A percentile compares a stretch with the other conserved stretches of the same genome.
Evolutionary conservation across 2,888 invertebrate species (phyloP).

Genomic region (Allygus modestus): DNA sequence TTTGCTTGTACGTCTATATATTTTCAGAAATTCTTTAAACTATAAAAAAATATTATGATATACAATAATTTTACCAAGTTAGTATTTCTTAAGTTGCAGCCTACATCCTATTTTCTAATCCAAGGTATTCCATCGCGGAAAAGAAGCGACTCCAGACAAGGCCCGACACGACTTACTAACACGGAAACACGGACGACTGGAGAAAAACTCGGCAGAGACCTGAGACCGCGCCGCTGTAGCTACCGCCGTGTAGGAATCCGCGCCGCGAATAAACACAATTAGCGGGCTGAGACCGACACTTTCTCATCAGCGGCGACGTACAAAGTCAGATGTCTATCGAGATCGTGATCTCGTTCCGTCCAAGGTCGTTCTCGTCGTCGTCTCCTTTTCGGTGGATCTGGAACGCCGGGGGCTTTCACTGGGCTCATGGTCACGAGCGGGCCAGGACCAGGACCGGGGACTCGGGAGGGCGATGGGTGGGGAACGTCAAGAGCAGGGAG

Average conservation of each 20-base stretch:
- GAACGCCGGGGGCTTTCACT: constrained; percentile 6
- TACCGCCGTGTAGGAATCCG: not conserved
- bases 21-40: no score
- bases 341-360: constrained; percentile 15
- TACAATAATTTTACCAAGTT: no score
- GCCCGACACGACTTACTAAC: constrained; percentile 5
- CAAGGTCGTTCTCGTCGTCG: not conserved
- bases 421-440: not conserved
- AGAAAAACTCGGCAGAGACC: not conserved
- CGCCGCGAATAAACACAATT: no score
- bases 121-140: no score
- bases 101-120: no score
- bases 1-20: no score
- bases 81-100: no score
- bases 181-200: not conserved
- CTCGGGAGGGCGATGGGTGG: not conserved
- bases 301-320: not conserved
- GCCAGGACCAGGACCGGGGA: not conserved
- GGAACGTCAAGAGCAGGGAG: no score
- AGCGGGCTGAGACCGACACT: not conserved
- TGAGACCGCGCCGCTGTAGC: not conserved
- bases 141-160: not conserved
- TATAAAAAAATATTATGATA: no score
- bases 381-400: constrained; percentile 24
- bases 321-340: not conserved